A percentile compares a stretch with the other conserved stretches of the same genome.
Conservation (phyloP, 2,113 vertebrate species). For the Cardinalis cardinalis region DNA sequence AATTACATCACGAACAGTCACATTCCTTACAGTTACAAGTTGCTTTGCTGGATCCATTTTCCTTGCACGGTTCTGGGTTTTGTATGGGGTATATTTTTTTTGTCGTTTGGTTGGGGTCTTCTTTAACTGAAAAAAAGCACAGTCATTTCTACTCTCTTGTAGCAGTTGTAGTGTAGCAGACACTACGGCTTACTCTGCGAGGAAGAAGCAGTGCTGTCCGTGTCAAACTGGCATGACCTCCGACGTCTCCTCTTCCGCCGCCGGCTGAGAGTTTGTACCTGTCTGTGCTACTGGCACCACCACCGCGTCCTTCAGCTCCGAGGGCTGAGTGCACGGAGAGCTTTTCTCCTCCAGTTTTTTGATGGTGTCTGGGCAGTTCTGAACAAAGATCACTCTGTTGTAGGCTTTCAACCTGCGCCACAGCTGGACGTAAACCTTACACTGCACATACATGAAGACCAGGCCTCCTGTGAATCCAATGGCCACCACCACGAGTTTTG, state of each 20-base stretch:
- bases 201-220: neutral
- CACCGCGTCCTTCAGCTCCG: conserved; percentile 74
- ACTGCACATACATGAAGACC: conserved; percentile 98
- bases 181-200: neutral
- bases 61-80: neutral
- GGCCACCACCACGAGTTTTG: conserved; percentile 92
- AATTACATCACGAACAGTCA: conserved; percentile 28
- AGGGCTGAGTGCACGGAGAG: conserved; percentile 38
- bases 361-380: conserved; percentile 92
- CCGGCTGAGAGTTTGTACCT: conserved; percentile 70
- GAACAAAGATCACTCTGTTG: conserved; percentile 96
- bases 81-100: neutral
- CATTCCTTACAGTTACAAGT: conserved; percentile 51
- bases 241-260: conserved; percentile 65
- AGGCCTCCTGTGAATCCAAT: conserved; percentile 89
- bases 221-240: conserved; percentile 84
- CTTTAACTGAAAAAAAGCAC: conserved; percentile 11
- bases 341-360: conserved; percentile 79
- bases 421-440: conserved; percentile 93
- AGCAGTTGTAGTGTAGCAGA: conserved; percentile 29
- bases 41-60: conserved; percentile 29
- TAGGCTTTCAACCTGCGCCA: conserved; percentile 96
- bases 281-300: conserved; percentile 73
- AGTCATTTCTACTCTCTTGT: conserved; percentile 29
- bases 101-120: neutral